Conservation (phyloP, 2,888 invertebrate species). For the Ecdyonurus torrentis region DNA sequence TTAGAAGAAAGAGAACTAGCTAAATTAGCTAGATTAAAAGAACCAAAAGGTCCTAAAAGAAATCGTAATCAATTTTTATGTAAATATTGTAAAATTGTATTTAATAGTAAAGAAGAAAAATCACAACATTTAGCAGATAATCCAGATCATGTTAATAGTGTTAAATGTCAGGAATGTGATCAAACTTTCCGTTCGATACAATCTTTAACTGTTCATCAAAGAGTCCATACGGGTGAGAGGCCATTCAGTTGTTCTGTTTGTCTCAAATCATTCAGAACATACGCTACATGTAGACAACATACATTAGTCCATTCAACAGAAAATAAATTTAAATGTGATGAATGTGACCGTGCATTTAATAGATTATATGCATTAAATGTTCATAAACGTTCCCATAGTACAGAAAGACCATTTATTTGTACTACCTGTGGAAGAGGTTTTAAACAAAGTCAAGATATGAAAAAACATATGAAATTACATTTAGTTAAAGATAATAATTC, state of each 20-base stretch:
- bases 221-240: not conserved
- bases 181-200: not conserved
- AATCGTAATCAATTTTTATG: not conserved
- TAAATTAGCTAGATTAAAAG: not conserved
- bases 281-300: not conserved
- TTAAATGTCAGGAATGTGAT: not conserved
- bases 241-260: not conserved
- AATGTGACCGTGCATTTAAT: not conserved
- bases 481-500: not conserved
- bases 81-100: not conserved
- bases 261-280: not conserved
- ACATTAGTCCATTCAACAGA: not conserved
- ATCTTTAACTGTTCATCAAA: not conserved
- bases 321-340: not conserved
- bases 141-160: not conserved
- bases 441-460: not conserved
- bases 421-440: not conserved
- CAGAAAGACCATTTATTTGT: not conserved
- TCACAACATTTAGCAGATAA: not conserved
- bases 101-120: not conserved
- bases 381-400: not conserved
- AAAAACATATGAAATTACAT: not conserved
- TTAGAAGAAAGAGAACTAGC: not conserved
- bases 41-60: not conserved
- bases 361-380: not conserved